Evolutionary conservation across 2,797 vertebrate genomes (phyloP), one percentile per base, ranked within the genome.

Genomic region (Falco berigora): DNA sequence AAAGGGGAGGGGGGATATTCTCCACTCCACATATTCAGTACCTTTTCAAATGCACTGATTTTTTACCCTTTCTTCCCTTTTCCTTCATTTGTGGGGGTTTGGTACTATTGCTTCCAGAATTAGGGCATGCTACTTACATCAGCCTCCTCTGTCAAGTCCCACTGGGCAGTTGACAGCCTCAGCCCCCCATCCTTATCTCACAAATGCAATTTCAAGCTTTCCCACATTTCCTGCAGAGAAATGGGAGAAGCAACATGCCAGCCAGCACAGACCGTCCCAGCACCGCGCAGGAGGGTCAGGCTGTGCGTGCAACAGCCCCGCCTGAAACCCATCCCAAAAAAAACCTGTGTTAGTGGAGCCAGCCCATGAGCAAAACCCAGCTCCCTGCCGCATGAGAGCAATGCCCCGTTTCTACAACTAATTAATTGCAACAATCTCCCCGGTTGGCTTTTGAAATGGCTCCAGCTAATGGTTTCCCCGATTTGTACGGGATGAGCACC

Each of bases 401-500:
- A 50, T 6, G 1, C 34, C 69, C n/a, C 6, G 0, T 30, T 68
- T 22, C 58, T 36, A 14, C 72, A 52, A 12, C 8, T n/a, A 5
- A 64, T 62, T 38, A 53, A 72, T 22, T 10, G 19, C 73, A 64
- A 20, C 50, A 1, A 28, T 9, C 23, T 46, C 56, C 68, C 38
- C 0, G 1, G 23, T 7, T 7, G 5, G 71, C 14, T 73, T 17
- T 61, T 49, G 71, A 42, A 66, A 32, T 0, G 0, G 21, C 22
- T 94, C 63, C 78, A 66, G 93, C 11, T 32, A 5, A 85, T 25
- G 52, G 56, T 14, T 46, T 32, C 36, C 34, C 19, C 4, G 40
- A 28, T 46, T 34, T 28, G 52, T 24, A 44, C 0, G 4, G 40
- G 30, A 22, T 2, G 69, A 91, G 66, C 66, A 72, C 38, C 63